phyloP scores from a whole-genome alignment of 2,113 vertebrate genomes.

The Terrapene triunguis region DNA sequence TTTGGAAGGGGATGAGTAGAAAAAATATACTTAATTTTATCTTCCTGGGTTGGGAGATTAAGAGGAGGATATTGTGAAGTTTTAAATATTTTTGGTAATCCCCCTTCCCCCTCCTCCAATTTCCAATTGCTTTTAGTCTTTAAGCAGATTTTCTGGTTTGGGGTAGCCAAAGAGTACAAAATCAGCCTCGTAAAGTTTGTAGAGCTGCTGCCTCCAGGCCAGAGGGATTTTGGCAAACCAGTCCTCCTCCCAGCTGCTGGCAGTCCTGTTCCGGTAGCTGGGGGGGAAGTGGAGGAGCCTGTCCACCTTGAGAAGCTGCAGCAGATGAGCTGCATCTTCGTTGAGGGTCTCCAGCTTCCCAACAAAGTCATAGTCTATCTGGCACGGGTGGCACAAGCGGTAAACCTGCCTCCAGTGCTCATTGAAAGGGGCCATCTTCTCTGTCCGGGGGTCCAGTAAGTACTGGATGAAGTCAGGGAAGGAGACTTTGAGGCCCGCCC shows the following conservation, averaged over 20 bases:
- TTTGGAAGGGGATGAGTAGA: slow-evolving; percentile 49
- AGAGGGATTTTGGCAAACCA: slow-evolving; percentile 93
- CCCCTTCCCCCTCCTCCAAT: slow-evolving; percentile 2
- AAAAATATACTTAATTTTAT: slow-evolving; percentile 33
- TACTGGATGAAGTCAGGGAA: slow-evolving; percentile 96
- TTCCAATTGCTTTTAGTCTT: slow-evolving; percentile 77
- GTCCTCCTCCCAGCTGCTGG: slow-evolving; percentile 91
- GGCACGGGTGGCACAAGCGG: slow-evolving; percentile 96
- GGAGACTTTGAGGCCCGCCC: slow-evolving; percentile 86
- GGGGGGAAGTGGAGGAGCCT: slow-evolving; percentile 91
- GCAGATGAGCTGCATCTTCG: slow-evolving; percentile 90
- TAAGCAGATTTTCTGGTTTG: slow-evolving; percentile 90
- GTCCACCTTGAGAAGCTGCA: slow-evolving; percentile 92
- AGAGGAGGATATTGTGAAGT: slow-evolving; percentile 37
- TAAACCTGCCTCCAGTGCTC: slow-evolving; percentile 98
- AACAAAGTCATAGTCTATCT: slow-evolving; percentile 98
- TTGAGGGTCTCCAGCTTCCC: slow-evolving; percentile 95
- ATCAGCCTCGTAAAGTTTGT: slow-evolving; percentile 94
- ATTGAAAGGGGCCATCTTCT: slow-evolving; percentile 92
- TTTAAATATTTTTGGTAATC: slow-evolving; percentile 62
- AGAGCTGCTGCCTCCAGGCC: slow-evolving; percentile 89
- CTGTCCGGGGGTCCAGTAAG: slow-evolving; percentile 93
- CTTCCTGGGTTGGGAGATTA: slow-evolving; percentile 14
- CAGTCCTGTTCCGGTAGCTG: slow-evolving; percentile 90
- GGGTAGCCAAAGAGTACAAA: slow-evolving; percentile 96